Base-by-base conservation (phyloP, 1,140 invertebrate genomes). In the Caerostris darwini region DNA sequence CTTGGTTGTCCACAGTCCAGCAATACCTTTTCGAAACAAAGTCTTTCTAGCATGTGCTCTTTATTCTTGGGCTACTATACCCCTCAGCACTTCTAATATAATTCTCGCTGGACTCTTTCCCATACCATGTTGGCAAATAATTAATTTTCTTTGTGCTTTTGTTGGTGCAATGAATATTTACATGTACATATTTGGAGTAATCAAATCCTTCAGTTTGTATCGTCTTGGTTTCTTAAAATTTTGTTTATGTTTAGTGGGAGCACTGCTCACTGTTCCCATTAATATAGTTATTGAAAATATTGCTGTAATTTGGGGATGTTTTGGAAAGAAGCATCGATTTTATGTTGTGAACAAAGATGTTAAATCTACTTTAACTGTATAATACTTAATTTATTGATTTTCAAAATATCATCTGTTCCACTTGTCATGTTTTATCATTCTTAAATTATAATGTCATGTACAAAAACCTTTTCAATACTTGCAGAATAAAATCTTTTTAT, bases 21-120 rank as follows among this genome's bases (percentile, higher is more conserved):
- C 97, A 92, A 98, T 99, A 96, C 98, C 98, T 19, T 95, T 98
- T 14, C 97, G 97, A 93, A 97, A 98, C 95, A 99, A 99, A 96
- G 95, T 99, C 34, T 97, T 99, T 59, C 96, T 99, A 82, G 97
- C 97, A 34, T 97, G 99, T 94, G 98, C 98, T 14, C 98, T 99
- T 95, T 99, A 99, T 95, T 99, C 98, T 1, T 99, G 99, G 99
- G 97, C 99, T 1, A 99, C 99, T 2, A 97, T 99, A 97, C 99
- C 99, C 1, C 96, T 99, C 1, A 98, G 98, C 57, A 98, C 98
- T 12, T 98, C 98, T 12, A 99, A 99, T 96, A 97, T 99, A 14
- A 96, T 99, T 54, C 96, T 99, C 87, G 98, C 98, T 3, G 97
- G 97, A 3, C 95, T 98, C 6, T 99, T 97, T 96, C 99, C 99